phyloP scores from a whole-genome alignment of 2,113 vertebrate species.

The Cynopterus brachyotis region DNA sequence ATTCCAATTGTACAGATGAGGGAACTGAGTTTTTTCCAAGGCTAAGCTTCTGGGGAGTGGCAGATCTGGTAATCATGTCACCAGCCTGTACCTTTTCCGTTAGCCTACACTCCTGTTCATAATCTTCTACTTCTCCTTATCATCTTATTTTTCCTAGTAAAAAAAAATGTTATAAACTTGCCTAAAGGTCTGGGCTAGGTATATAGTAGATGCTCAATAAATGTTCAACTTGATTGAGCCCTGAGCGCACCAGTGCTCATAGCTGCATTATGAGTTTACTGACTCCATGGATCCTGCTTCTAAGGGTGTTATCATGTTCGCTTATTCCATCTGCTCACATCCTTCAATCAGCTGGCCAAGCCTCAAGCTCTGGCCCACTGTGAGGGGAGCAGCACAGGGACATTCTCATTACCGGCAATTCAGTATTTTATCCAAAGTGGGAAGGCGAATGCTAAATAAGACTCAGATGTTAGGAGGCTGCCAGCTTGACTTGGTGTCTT shows the following conservation, averaged over 20 bases:
- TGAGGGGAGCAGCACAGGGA: background rate
- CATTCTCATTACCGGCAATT: background rate
- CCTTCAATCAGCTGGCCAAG: background rate
- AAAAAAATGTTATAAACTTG: background rate
- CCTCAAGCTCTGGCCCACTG: background rate
- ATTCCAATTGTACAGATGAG: background rate
- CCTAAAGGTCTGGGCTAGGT: background rate
- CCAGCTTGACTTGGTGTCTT: slow-evolving; percentile 24
- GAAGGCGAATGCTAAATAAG: background rate
- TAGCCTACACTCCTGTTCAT: background rate
- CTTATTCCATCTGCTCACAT: background rate
- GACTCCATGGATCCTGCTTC: background rate
- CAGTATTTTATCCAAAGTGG: background rate
- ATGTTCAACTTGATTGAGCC: background rate
- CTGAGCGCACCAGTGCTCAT: background rate
- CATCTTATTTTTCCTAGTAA: background rate
- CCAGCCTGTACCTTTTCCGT: background rate
- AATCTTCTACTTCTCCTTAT: background rate
- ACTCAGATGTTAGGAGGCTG: background rate
- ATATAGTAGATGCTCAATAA: background rate
- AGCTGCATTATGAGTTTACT: background rate
- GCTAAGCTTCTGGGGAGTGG: background rate
- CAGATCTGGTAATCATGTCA: background rate
- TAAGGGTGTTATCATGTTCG: background rate
- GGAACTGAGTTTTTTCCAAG: background rate